Evolutionary conservation across 1,140 invertebrate species (phyloP).

Genomic region (Macrobrachium rosenbergii): DNA sequence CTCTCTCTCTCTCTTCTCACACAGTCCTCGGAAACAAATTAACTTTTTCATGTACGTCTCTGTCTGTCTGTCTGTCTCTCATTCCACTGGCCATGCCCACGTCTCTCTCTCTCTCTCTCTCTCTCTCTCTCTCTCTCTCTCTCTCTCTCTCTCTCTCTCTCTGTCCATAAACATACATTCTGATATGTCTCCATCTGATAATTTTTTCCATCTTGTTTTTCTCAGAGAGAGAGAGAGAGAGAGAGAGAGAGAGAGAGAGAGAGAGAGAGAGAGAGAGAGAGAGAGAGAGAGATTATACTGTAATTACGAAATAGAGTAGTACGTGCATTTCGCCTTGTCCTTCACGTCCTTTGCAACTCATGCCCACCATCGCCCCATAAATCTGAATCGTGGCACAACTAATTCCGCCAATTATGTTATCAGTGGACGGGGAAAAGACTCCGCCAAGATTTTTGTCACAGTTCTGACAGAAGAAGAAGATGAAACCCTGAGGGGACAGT

Average conservation of each 20-base stretch:
- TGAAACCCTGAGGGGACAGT: no score
- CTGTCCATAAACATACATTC: neutral
- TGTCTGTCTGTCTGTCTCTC: neutral
- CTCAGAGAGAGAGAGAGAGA: slow-evolving; percentile 20
- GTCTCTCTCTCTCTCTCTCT: neutral
- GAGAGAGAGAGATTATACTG: neutral
- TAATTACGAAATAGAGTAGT: neutral
- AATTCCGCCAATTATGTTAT: no score
- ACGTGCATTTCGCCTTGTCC: no score
- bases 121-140: neutral
- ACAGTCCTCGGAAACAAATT: neutral
- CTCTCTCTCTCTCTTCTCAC: neutral
- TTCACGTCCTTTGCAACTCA: no score
- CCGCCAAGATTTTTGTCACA: no score
- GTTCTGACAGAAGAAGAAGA: no score
- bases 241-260: slow-evolving; percentile 32
- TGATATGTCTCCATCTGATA: neutral
- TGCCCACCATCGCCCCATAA: no score
- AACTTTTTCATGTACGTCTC: neutral
- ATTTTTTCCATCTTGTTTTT: neutral
- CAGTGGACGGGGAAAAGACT: no score
- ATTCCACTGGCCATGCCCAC: neutral
- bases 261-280: neutral
- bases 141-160: slow-evolving; percentile 1
- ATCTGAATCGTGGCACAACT: no score